Evolutionary conservation across 2,797 vertebrate genomes (phyloP).

Genomic region (Fringilla coelebs): DNA sequence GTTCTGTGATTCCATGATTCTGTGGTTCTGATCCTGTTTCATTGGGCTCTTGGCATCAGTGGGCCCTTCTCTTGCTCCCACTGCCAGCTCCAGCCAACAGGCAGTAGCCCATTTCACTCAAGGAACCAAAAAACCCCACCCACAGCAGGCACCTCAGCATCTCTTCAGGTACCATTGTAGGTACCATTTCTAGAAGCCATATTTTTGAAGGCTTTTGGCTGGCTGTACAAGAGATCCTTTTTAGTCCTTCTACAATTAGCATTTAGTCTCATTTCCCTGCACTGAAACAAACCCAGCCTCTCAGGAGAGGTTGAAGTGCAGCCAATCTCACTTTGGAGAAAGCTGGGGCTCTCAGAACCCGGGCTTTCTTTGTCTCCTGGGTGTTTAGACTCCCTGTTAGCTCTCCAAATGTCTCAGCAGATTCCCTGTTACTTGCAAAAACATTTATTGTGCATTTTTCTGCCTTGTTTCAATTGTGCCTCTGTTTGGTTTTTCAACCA

Average conservation of each 20-base stretch:
- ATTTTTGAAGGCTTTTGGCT: not conserved
- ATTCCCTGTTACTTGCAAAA: not conserved
- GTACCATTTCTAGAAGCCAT: not conserved
- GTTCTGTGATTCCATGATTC: not conserved
- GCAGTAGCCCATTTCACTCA: not conserved
- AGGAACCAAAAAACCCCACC: not conserved
- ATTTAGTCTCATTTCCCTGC: not conserved
- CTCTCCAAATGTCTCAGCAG: not conserved
- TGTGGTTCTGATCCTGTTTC: not conserved
- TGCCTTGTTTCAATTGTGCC: not conserved
- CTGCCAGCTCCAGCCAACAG: not conserved
- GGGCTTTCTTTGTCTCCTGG: not conserved
- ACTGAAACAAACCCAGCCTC: not conserved
- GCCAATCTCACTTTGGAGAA: not conserved
- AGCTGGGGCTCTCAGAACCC: not conserved
- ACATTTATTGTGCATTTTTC: not conserved
- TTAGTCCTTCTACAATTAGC: not conserved
- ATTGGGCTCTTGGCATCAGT: fast-evolving
- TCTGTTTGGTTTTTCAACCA: not conserved
- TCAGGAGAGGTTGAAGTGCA: not conserved
- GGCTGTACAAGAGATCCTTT: not conserved
- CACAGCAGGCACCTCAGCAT: not conserved
- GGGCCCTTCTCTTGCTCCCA: not conserved
- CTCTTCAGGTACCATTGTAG: not conserved
- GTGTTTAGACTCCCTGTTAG: not conserved